Evolutionary conservation across 2,797 vertebrate species (phyloP).

Genomic region (Lagorchestes hirsutus): DNA sequence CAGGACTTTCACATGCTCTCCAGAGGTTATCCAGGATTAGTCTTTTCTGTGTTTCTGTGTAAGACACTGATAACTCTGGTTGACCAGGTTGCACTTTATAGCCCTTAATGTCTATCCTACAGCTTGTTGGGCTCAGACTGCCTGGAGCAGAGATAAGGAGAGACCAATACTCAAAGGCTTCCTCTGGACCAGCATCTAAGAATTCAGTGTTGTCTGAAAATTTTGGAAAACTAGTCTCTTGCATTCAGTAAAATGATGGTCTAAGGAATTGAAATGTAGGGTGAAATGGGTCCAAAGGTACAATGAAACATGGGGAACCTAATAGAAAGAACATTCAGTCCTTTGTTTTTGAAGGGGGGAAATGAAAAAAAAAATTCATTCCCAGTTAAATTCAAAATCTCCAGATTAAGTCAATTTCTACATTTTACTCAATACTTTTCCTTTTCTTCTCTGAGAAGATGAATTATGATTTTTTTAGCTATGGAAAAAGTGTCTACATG

Average conservation of each 20-base stretch:
- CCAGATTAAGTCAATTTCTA: neutral
- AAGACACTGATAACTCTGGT: slow-evolving; percentile 44
- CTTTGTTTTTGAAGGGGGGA: neutral
- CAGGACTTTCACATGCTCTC: slow-evolving; percentile 13
- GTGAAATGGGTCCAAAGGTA: slow-evolving; percentile 60
- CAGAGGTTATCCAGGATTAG: slow-evolving; percentile 27
- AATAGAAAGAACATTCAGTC: slow-evolving; percentile 31
- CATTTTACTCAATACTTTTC: neutral
- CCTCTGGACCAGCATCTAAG: slow-evolving; percentile 57
- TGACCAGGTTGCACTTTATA: slow-evolving; percentile 58
- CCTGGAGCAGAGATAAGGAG: slow-evolving; percentile 44
- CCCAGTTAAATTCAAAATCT: neutral
- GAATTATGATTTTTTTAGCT: slow-evolving; percentile 22
- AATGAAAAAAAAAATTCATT: neutral
- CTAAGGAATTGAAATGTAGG: slow-evolving; percentile 53
- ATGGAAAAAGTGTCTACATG: slow-evolving; percentile 32
- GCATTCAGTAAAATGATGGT: slow-evolving; percentile 64
- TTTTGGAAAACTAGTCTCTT: slow-evolving; percentile 44
- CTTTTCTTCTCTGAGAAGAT: neutral
- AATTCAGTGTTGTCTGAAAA: slow-evolving; percentile 69
- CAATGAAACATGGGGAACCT: slow-evolving; percentile 52
- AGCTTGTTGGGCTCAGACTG: slow-evolving; percentile 41
- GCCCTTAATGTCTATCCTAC: slow-evolving; percentile 40
- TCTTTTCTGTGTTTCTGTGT: slow-evolving; percentile 46
- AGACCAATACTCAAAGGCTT: slow-evolving; percentile 60